Evolutionary conservation across 2,888 invertebrate species (phyloP), one percentile per base, ranked within the genome.

Genomic region (Thysanoteuthis rhombus): DNA sequence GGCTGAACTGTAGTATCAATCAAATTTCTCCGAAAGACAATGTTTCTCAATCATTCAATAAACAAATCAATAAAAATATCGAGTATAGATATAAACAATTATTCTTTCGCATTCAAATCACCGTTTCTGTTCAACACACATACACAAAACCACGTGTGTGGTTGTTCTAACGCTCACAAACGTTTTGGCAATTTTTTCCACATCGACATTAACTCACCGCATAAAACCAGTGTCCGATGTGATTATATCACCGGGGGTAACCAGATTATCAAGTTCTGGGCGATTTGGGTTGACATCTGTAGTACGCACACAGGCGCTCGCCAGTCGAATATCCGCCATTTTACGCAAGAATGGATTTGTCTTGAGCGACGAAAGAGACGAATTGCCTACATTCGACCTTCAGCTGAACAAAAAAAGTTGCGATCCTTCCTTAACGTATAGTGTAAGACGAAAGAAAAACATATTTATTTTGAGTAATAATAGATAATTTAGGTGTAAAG

Each of bases 181-280:
- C 10, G 1, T n/a, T 75, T 12, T n/a, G 25, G 8, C 25, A 25
- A 10, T 32, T 75, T 75, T 19, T n/a, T 75, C 10, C 6, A 75
- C 36, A n/a, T 3, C 19, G 36, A n/a, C n/a, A 75, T n/a, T n/a
- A 36, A 42, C 52, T 39, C 97, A 98, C 98, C 98, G 98, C 98
- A 99, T 98, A 97, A 98, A 98, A 96, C 98, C 98, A 96, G 98
- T 98, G 97, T 98, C 98, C 93, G 98, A 98, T 93, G 98, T 98
- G 94, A 99, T 98, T 95, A 98, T 98, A 97, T 99, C 98, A 32
- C 99, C 99, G 0, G 99, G 99, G 8, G 99, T 98, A 95, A 97
- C 97, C 45, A 97, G 94, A 94, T 96, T 95, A 89, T 47, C 90
- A 32, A 96, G 93, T 94, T 96, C 96, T 98, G 98, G 96, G 98